Conservation (phyloP, 2,888 invertebrate genomes). For the Xanthorhoe designata region DNA sequence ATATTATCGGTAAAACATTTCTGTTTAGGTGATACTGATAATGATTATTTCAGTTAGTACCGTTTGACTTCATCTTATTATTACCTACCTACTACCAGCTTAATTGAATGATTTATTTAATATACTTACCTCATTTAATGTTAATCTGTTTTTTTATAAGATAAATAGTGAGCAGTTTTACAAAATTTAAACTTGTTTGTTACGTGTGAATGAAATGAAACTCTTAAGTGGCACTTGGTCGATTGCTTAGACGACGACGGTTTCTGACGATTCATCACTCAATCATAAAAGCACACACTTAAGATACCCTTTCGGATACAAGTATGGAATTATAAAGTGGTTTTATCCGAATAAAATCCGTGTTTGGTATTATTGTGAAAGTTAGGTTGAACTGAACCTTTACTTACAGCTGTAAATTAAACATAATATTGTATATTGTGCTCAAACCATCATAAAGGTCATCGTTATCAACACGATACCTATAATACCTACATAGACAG, state of each 20-base stretch:
- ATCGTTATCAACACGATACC: too few species aligned
- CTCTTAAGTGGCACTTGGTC: conserved; percentile 60
- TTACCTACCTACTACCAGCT: too few species aligned
- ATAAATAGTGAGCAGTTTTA: conserved; percentile 28
- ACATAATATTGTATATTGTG: neutral
- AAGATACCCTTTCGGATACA: conserved; percentile 44
- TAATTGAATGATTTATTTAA: too few species aligned
- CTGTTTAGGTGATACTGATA: too few species aligned
- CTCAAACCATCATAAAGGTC: too few species aligned
- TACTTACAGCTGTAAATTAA: neutral
- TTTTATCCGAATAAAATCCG: conserved; percentile 10
- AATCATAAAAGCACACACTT: conserved; percentile 51
- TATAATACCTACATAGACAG: too few species aligned
- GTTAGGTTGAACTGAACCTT: neutral
- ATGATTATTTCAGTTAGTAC: too few species aligned
- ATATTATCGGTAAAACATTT: neutral
- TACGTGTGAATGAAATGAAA: conserved; percentile 55
- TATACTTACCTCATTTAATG: neutral
- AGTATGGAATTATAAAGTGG: conserved; percentile 27
- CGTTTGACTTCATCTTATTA: too few species aligned
- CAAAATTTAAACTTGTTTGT: conserved; percentile 56
- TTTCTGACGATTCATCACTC: conserved; percentile 62
- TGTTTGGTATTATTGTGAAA: conserved; percentile 11
- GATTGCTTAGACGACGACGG: conserved; percentile 48
- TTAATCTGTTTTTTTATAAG: neutral